phyloP scores from a whole-genome alignment of 2,113 vertebrate genomes.

The Smithornis capensis region DNA sequence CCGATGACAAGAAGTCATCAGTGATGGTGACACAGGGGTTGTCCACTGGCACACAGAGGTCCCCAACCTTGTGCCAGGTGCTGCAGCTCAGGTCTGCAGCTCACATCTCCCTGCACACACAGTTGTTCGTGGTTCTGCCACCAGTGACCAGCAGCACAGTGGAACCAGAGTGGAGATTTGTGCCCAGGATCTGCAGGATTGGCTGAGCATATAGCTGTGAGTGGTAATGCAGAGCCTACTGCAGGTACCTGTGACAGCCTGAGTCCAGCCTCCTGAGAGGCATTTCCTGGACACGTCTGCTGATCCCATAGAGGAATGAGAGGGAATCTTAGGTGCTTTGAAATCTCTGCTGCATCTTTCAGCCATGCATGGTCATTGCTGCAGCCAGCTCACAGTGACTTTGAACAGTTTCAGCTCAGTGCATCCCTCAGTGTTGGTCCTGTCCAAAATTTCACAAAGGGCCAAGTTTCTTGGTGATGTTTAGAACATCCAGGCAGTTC shows the following conservation, averaged over 20 bases:
- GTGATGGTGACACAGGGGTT: slow-evolving; percentile 56
- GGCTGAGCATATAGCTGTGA: slow-evolving; percentile 36
- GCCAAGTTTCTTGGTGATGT: neutral
- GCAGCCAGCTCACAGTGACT: slow-evolving; percentile 17
- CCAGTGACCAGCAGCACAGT: slow-evolving; percentile 14
- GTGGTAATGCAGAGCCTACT: slow-evolving; percentile 59
- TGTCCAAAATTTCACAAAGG: slow-evolving; percentile 47
- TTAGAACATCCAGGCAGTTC: slow-evolving; percentile 43
- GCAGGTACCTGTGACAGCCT: slow-evolving; percentile 37
- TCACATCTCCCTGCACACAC: slow-evolving; percentile 36
- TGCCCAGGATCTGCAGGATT: neutral
- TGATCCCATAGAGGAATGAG: slow-evolving; percentile 49
- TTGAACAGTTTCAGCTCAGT: slow-evolving; percentile 52
- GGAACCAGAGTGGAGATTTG: neutral
- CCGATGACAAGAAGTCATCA: slow-evolving; percentile 56
- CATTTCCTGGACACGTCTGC: neutral
- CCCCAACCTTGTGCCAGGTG: slow-evolving; percentile 18
- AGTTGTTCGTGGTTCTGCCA: slow-evolving; percentile 33
- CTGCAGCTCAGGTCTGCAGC: slow-evolving; percentile 3
- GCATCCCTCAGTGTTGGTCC: neutral
- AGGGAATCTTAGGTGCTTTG: slow-evolving; percentile 39
- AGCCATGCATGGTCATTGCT: neutral
- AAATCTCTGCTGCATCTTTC: neutral
- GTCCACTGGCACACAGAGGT: slow-evolving; percentile 52
- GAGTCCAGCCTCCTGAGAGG: slow-evolving; percentile 30